phyloP scores from a whole-genome alignment of 1,140 invertebrate genomes.

The Drosophila subobscura region DNA sequence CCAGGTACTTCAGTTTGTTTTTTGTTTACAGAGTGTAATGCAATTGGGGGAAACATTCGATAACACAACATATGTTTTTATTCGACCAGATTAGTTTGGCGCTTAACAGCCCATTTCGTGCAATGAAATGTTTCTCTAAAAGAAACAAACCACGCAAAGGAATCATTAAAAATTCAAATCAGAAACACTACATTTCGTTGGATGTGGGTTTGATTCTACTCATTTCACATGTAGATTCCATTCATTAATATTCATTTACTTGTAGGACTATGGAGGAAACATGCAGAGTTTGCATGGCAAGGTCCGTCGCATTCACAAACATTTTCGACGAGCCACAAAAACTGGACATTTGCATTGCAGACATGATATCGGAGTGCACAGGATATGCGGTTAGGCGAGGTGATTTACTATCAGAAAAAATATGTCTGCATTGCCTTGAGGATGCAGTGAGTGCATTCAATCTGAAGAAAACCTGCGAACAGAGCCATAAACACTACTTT shows the following conservation, averaged over 20 bases:
- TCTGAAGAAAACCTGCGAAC: background rate
- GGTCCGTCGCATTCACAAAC: background rate
- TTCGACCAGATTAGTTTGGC: too few relatives aligned
- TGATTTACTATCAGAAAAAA: background rate
- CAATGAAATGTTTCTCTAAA: too few relatives aligned
- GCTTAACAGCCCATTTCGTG: too few relatives aligned
- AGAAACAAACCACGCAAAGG: too few relatives aligned
- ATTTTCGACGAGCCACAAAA: background rate
- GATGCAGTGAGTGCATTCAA: background rate
- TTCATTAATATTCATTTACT: background rate
- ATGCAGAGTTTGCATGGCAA: background rate
- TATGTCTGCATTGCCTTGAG: background rate
- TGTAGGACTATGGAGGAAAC: background rate
- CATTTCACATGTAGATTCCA: too few relatives aligned
- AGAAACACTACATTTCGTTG: too few relatives aligned
- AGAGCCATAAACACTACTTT: background rate
- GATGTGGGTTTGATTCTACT: too few relatives aligned
- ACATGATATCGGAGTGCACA: background rate
- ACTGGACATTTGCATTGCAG: background rate
- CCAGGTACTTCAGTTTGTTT: too few relatives aligned
- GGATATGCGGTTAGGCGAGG: background rate
- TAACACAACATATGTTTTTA: too few relatives aligned
- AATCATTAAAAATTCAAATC: too few relatives aligned
- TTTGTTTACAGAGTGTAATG: too few relatives aligned
- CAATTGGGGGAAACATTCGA: too few relatives aligned